A percentile compares a stretch with the other conserved stretches of the same genome.
Evolutionary conservation across 2,113 vertebrate genomes (phyloP).

Genomic region (Aplodontia rufa): DNA sequence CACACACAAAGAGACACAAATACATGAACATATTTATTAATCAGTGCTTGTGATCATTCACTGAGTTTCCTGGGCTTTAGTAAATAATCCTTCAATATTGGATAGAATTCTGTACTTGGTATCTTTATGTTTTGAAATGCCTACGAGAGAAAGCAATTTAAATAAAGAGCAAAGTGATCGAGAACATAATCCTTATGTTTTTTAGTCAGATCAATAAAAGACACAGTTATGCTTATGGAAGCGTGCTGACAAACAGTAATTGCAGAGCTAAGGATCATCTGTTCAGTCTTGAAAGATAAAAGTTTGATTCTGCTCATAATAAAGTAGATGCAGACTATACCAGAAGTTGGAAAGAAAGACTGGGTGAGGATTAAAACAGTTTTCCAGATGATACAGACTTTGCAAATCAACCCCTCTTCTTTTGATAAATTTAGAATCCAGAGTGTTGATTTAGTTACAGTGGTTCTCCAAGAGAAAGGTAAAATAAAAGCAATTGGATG

Average conservation of each 20-base stretch:
- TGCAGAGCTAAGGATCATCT: conserved; percentile 46
- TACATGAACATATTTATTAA: neutral
- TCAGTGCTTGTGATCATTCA: neutral
- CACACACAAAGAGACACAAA: accelerated
- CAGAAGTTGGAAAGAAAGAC: neutral
- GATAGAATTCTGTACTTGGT: conserved; percentile 39
- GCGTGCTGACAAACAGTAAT: conserved; percentile 69
- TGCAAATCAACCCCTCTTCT: neutral
- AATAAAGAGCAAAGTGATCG: conserved; percentile 42
- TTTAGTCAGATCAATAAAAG: conserved; percentile 68
- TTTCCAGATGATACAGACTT: neutral
- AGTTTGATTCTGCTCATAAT: conserved; percentile 48
- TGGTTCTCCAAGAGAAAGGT: conserved; percentile 54
- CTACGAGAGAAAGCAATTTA: conserved; percentile 62
- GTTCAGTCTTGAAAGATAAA: conserved; percentile 56
- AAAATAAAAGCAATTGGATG: conserved; percentile 68
- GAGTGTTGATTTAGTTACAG: conserved; percentile 67
- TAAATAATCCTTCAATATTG: conserved; percentile 73
- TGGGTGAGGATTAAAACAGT: neutral
- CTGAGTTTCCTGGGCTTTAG: neutral
- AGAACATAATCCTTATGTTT: conserved; percentile 38
- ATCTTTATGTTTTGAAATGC: conserved; percentile 44
- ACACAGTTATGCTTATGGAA: conserved; percentile 61
- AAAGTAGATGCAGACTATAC: neutral
- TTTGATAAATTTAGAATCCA: conserved; percentile 67